Evolutionary conservation across 2,888 invertebrate genomes (phyloP).

Genomic region (Lysandra bellargus): DNA sequence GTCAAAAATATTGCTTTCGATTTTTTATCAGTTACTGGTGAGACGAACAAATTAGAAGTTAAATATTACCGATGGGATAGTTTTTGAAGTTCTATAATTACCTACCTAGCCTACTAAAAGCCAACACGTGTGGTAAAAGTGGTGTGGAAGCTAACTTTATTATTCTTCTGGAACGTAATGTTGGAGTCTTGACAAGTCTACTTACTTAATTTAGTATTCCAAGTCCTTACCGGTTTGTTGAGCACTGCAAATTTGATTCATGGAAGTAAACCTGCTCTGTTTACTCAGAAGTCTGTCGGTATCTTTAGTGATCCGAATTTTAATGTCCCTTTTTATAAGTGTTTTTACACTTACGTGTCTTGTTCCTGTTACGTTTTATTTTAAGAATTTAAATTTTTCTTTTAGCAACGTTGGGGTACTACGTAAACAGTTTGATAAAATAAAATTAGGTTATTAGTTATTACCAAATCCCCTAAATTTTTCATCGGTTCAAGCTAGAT

Average conservation of each 20-base stretch:
- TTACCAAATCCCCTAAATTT: too few species aligned
- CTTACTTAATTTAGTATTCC: slow-evolving; percentile 32
- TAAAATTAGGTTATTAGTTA: too few species aligned
- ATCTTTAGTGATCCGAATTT: slow-evolving; percentile 28
- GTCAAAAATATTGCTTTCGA: slow-evolving; percentile 15
- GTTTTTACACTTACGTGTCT: slow-evolving; percentile 23
- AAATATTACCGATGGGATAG: not conserved
- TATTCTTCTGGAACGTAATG: not conserved
- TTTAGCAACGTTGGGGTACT: too few species aligned
- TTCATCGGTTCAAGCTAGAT: too few species aligned
- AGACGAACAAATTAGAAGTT: not conserved
- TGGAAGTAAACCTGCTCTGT: slow-evolving; percentile 28
- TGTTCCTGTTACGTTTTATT: not conserved
- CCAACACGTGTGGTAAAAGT: not conserved
- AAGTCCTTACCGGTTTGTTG: slow-evolving; percentile 4
- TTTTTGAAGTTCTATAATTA: not conserved
- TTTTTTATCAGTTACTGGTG: slow-evolving; percentile 8
- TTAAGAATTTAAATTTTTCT: not conserved
- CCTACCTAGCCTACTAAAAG: not conserved
- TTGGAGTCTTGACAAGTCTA: not conserved
- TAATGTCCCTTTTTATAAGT: slow-evolving; percentile 22
- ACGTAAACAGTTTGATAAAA: too few species aligned
- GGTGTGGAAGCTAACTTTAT: not conserved
- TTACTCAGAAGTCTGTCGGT: slow-evolving; percentile 30
- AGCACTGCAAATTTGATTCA: slow-evolving; percentile 29